Conservation (phyloP, 2,888 invertebrate species). For the Gisinianus flammeolus region DNA sequence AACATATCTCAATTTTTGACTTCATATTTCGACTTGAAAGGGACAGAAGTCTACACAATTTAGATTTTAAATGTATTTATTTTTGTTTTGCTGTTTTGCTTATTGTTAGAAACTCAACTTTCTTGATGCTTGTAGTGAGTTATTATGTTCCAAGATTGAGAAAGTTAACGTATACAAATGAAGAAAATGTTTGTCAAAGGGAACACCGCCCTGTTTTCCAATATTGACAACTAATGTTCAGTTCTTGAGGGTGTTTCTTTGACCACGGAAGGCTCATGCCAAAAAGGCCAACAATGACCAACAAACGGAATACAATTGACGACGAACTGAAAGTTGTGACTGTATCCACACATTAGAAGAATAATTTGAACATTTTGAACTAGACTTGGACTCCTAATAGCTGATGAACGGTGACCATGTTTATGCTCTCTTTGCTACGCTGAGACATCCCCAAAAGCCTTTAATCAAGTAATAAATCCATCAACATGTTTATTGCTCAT, state of each 20-base stretch:
- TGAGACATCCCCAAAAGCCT: slow-evolving; percentile 5
- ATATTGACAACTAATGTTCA: slow-evolving; percentile 36
- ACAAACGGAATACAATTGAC: neutral
- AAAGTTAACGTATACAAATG: neutral
- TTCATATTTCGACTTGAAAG: too few relatives aligned
- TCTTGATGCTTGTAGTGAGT: slow-evolving; percentile 6
- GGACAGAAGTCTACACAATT: too few relatives aligned
- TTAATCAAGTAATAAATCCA: slow-evolving; percentile 24
- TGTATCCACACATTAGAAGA: neutral
- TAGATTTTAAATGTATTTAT: too few relatives aligned
- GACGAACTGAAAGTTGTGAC: neutral
- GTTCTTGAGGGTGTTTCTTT: slow-evolving; percentile 5
- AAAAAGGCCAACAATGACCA: slow-evolving; percentile 28
- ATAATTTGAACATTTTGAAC: too few relatives aligned
- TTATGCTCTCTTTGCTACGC: slow-evolving; percentile 1
- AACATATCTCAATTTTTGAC: too few relatives aligned
- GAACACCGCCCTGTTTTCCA: slow-evolving; percentile 44
- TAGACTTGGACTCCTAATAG: neutral
- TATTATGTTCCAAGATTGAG: too few relatives aligned
- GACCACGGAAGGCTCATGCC: slow-evolving; percentile 43
- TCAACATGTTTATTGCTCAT: slow-evolving; percentile 29
- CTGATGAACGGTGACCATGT: neutral
- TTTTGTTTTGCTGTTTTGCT: too few relatives aligned
- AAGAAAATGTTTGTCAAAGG: slow-evolving; percentile 30
- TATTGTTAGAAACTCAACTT: too few relatives aligned